These are phyloP conservation scores for Microcebus murinus DNA, from an alignment of 2,113 vertebrate species.

Conservation along the genomic window DNA sequence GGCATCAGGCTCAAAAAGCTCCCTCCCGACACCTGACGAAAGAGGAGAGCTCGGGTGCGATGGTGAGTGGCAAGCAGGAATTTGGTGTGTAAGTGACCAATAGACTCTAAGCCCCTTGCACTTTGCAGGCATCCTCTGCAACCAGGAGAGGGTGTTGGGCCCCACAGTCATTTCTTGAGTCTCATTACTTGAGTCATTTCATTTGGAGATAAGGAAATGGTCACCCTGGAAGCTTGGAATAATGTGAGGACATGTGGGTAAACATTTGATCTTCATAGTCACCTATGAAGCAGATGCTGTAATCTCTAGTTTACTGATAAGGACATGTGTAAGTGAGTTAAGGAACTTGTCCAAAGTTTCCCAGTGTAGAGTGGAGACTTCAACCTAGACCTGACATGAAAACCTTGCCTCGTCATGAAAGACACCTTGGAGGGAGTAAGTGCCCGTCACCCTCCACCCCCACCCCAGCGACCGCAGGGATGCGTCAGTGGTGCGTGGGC, in stretches of 20 bases:
- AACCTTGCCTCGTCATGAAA: background rate
- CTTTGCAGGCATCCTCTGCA: background rate
- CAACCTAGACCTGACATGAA: too few relatives aligned
- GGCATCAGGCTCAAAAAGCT: background rate
- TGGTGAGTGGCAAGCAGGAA: background rate
- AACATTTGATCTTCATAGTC: background rate
- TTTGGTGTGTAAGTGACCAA: rapidly evolving
- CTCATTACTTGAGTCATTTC: rapidly evolving
- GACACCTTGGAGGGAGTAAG: background rate
- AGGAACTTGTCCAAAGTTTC: too few relatives aligned
- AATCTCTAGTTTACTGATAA: background rate
- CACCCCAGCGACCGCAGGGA: background rate
- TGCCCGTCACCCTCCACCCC: too few relatives aligned
- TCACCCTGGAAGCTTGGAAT: background rate
- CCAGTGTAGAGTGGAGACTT: background rate
- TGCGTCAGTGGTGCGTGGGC: rapidly evolving
- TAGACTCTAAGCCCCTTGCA: background rate
- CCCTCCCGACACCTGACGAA: background rate
- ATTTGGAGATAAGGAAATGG: background rate
- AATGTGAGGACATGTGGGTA: background rate
- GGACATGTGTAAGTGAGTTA: background rate
- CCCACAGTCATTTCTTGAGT: too few relatives aligned
- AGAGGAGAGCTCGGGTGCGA: too few relatives aligned
- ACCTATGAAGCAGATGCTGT: background rate
- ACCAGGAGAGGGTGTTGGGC: rapidly evolving